phyloP scores from a whole-genome alignment of 2,113 vertebrate species.

The Urocolius indicus region DNA sequence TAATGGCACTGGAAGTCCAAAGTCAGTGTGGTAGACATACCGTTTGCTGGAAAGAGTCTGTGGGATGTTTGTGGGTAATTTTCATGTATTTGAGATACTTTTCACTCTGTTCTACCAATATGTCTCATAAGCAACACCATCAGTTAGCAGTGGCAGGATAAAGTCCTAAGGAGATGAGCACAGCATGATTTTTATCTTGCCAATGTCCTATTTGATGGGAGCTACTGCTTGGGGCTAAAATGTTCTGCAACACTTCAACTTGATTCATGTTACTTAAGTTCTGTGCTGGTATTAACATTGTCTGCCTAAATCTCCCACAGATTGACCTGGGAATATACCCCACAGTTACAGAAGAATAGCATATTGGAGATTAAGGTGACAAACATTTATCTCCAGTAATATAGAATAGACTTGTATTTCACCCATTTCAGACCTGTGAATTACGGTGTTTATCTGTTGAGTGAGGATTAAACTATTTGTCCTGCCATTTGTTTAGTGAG shows the following conservation, averaged over 20 bases:
- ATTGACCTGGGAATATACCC: constrained; percentile 1
- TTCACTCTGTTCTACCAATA: neutral
- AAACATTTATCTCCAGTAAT: neutral
- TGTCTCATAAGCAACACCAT: neutral
- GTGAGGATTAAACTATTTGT: neutral
- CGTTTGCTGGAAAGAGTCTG: neutral
- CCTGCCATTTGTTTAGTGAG: neutral
- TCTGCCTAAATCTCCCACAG: neutral
- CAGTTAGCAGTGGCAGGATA: neutral
- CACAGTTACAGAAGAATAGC: neutral
- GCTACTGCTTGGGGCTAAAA: neutral
- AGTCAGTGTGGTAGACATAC: neutral
- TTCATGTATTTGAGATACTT: neutral
- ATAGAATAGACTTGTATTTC: neutral
- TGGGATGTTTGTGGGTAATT: neutral
- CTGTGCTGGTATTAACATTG: neutral
- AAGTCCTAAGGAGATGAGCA: neutral
- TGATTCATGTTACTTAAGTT: neutral
- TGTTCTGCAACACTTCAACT: neutral
- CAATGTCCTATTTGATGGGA: neutral
- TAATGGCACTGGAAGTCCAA: neutral
- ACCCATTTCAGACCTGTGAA: neutral
- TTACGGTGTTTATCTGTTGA: constrained; percentile 1
- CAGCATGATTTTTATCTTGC: neutral
- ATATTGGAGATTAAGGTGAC: neutral